phyloP scores from a whole-genome alignment of 1,140 invertebrate genomes.

The Atta cephalotes region DNA sequence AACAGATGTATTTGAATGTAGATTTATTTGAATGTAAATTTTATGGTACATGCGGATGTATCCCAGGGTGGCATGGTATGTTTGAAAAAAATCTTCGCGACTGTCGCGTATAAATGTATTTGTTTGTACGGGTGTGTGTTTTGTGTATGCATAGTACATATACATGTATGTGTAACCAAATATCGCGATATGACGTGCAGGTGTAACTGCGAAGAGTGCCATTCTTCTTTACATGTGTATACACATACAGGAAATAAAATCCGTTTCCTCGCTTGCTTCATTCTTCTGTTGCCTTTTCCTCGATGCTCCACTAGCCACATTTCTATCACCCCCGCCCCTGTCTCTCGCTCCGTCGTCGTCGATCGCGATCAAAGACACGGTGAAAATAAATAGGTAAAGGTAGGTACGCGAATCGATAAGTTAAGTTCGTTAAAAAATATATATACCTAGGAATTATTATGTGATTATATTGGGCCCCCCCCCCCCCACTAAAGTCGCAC shows the following conservation, averaged over 20 bases:
- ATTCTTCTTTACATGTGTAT: conserved; percentile 56
- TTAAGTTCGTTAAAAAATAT: conserved; percentile 77
- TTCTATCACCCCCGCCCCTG: not conserved
- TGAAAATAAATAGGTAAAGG: conserved; percentile 75
- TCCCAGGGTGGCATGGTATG: conserved; percentile 24
- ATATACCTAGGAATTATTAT: conserved; percentile 76
- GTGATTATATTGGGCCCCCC: conserved; percentile 75
- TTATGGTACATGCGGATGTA: conserved; percentile 2
- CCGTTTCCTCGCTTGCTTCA: not conserved
- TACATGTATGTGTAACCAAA: conserved; percentile 63
- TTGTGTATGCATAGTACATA: not conserved
- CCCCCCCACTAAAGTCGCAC: conserved; percentile 64
- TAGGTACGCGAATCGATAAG: conserved; percentile 75
- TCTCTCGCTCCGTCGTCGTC: conserved; percentile 68
- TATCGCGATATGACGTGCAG: conserved; percentile 55
- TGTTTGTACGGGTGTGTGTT: not conserved
- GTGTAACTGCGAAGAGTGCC: conserved; percentile 69
- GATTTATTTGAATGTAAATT: conserved; percentile 26
- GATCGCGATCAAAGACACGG: conserved; percentile 70
- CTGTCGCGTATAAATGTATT: conserved; percentile 3
- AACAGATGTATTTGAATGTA: conserved; percentile 11
- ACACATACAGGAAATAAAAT: conserved; percentile 62
- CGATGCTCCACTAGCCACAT: not conserved
- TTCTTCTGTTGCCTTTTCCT: not conserved
- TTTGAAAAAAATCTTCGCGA: conserved; percentile 16